Percentiles rank a stretch among this genome's conserved stretches.
Evolutionary conservation across 2,113 vertebrate species (phyloP).

Genomic region (Diadophis punctatus): DNA sequence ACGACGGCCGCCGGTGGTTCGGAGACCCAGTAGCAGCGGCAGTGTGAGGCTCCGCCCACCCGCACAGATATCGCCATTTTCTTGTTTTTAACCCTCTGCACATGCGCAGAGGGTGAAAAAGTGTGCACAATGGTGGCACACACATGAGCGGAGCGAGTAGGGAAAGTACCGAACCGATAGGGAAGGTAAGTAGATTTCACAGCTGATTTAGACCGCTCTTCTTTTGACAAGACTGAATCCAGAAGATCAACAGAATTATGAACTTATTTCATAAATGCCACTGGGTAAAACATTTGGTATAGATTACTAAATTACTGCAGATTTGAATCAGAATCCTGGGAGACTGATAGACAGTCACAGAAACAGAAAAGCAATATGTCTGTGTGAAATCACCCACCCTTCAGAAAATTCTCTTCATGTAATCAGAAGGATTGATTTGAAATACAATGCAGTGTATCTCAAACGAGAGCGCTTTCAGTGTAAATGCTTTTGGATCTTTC

Average conservation of each 20-base stretch:
- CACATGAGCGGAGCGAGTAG: too few relatives aligned
- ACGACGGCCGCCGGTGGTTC: too few relatives aligned
- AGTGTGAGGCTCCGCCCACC: too few relatives aligned
- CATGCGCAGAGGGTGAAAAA: too few relatives aligned
- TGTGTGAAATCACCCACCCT: background rate
- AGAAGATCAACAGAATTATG: background rate
- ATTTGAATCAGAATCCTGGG: background rate
- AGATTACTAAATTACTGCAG: background rate
- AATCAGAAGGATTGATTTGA: background rate
- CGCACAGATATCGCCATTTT: too few relatives aligned
- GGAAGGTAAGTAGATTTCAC: too few relatives aligned
- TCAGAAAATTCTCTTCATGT: background rate
- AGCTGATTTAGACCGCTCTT: too few relatives aligned
- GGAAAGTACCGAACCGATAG: too few relatives aligned
- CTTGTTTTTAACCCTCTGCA: too few relatives aligned
- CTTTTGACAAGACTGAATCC: background rate
- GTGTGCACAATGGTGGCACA: too few relatives aligned
- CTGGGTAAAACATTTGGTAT: background rate
- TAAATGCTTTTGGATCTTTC: background rate
- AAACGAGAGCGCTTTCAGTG: background rate
- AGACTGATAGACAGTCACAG: background rate
- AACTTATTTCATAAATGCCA: background rate
- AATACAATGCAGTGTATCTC: background rate
- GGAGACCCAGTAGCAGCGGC: too few relatives aligned
- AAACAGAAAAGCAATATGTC: background rate